Evolutionary conservation across 2,113 vertebrate genomes (phyloP).

Genomic region (Ifrita kowaldi): DNA sequence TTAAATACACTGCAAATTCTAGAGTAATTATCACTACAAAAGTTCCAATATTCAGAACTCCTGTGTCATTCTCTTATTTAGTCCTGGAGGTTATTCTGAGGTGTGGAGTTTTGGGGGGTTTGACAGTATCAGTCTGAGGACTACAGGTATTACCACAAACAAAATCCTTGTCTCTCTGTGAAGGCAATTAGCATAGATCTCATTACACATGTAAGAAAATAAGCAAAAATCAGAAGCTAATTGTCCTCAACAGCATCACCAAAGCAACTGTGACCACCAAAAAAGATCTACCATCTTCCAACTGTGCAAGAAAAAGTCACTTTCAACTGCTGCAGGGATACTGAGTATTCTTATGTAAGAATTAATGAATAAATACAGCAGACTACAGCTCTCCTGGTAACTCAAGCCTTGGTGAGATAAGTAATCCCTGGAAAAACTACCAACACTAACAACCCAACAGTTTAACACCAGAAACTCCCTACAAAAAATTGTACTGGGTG

Average conservation of each 20-base stretch:
- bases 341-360: not conserved
- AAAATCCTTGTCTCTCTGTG: not conserved
- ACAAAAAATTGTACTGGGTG: not conserved
- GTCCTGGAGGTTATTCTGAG: not conserved
- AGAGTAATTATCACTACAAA: not conserved
- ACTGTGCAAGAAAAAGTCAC: not conserved
- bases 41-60: not conserved
- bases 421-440: not conserved
- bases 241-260: not conserved
- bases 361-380: not conserved
- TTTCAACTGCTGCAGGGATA: not conserved
- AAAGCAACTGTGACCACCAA: not conserved
- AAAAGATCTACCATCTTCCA: not conserved
- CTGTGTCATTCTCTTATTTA: not conserved
- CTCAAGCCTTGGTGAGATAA: not conserved
- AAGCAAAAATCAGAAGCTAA: not conserved
- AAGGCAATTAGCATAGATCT: not conserved
- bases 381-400: not conserved
- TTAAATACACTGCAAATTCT: not conserved
- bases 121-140: not conserved
- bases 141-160: not conserved
- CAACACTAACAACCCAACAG: not conserved
- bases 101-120: not conserved
- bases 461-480: not conserved
- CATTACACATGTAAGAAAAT: not conserved